These are phyloP conservation scores for Volucella zonaria DNA, from an alignment of 2,888 invertebrate species.

Conservation along the genomic window DNA sequence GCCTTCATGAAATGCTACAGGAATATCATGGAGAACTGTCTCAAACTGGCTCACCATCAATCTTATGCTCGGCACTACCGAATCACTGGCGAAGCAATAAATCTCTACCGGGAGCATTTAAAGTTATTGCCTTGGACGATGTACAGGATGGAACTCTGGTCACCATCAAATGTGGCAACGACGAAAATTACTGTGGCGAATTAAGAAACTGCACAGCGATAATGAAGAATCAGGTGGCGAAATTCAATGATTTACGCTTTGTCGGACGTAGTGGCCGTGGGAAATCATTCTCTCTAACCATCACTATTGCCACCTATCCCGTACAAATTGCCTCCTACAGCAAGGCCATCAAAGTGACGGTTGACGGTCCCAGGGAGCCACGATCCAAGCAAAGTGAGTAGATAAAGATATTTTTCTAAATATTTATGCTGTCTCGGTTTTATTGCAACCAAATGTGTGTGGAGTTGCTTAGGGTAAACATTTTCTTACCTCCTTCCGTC, in stretches of 20 bases:
- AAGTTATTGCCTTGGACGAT: constrained; percentile 96
- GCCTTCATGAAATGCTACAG: constrained; percentile 90
- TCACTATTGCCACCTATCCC: constrained; percentile 90
- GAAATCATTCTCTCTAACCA: constrained; percentile 97
- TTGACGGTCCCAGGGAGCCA: constrained; percentile 99
- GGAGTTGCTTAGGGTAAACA: constrained; percentile 60
- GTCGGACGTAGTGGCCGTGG: constrained; percentile 98
- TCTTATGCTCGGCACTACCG: constrained; percentile 96
- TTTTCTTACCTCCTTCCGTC: constrained; percentile 5
- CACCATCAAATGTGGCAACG: constrained; percentile 97
- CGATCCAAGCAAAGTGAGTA: constrained; percentile 97
- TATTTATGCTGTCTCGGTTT: constrained; percentile 47
- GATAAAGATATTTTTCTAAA: constrained; percentile 3
- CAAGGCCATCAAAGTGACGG: constrained; percentile 99
- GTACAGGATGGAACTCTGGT: constrained; percentile 97
- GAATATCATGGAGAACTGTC: constrained; percentile 97
- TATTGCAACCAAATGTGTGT: constrained; percentile 70
- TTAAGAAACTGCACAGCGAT: constrained; percentile 95
- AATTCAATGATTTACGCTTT: constrained; percentile 98
- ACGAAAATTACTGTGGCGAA: constrained; percentile 98
- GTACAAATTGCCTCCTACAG: constrained; percentile 95
- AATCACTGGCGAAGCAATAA: constrained; percentile 99
- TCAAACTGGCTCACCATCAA: constrained; percentile 96
- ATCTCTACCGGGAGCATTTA: constrained; percentile 97
- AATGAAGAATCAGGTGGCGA: constrained; percentile 99